Conservation (phyloP, 2,888 invertebrate genomes). For the Cheilosia vernalis region DNA sequence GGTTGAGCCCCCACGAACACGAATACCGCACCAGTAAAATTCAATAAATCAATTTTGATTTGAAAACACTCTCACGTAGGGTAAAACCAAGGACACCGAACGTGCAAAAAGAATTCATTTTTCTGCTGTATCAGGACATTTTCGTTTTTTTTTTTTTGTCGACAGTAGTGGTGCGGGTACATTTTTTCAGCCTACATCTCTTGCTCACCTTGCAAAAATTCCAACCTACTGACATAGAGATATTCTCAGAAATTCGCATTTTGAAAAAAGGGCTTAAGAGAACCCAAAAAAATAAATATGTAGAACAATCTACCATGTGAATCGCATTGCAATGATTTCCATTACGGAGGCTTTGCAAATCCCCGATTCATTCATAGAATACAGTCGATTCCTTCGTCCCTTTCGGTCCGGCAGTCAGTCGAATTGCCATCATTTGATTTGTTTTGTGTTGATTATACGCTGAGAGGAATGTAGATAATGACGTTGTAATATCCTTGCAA, state of each 20-base stretch:
- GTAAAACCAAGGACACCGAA: constrained; percentile 19
- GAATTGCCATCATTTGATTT: constrained; percentile 64
- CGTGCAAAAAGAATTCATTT: constrained; percentile 24
- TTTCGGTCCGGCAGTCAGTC: constrained; percentile 21
- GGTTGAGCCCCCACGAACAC: constrained; percentile 14
- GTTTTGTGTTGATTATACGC: constrained; percentile 53
- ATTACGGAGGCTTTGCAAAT: constrained; percentile 13
- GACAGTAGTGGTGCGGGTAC: not conserved
- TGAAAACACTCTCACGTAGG: constrained; percentile 55
- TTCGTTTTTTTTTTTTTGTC: constrained; percentile 5
- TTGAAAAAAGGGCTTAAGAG: constrained; percentile 19
- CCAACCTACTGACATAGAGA: constrained; percentile 38
- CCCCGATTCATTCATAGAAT: not conserved
- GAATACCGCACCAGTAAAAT: constrained; percentile 45
- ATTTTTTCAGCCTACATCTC: not conserved
- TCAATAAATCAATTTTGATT: constrained; percentile 74
- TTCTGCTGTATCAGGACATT: constrained; percentile 58
- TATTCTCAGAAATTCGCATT: not conserved
- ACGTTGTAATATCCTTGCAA: constrained; percentile 57
- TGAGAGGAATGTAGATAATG: constrained; percentile 46
- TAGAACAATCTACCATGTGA: constrained; percentile 47
- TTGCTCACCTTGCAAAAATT: constrained; percentile 38
- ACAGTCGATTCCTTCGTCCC: constrained; percentile 12
- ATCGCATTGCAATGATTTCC: constrained; percentile 67
- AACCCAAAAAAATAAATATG: constrained; percentile 8